A percentile compares a stretch with the other conserved stretches of the same genome.
Conservation (phyloP, 2,797 vertebrate genomes). For the Babyrousa celebensis region DNA sequence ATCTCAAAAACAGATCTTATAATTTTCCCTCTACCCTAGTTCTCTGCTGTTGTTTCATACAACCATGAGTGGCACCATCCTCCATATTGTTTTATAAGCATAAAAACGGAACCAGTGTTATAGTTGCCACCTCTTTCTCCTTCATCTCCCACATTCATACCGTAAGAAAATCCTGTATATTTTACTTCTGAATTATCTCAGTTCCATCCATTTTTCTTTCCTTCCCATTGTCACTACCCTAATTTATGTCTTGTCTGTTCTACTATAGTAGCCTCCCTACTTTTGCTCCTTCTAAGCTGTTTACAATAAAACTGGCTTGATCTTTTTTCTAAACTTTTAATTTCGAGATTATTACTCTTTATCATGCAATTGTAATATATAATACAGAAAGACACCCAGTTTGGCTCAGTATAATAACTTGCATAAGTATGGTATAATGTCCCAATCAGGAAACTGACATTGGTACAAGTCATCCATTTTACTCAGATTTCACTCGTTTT, state of each 20-base stretch:
- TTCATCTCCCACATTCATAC: neutral
- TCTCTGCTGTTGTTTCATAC: neutral
- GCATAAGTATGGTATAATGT: slow-evolving; percentile 1
- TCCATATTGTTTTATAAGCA: neutral
- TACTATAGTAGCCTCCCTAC: neutral
- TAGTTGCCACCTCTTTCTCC: neutral
- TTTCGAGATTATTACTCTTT: slow-evolving; percentile 25
- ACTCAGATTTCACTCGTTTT: slow-evolving; percentile 62
- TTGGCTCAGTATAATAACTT: neutral
- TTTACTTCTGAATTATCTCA: slow-evolving; percentile 14
- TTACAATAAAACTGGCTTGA: neutral
- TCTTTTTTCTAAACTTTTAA: neutral
- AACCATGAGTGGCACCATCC: neutral
- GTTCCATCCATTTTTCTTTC: slow-evolving; percentile 4
- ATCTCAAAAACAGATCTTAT: slow-evolving; percentile 50
- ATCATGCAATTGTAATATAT: slow-evolving; percentile 1
- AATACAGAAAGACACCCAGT: slow-evolving; percentile 12
- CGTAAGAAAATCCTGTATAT: neutral
- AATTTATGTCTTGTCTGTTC: neutral
- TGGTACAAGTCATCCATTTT: neutral
- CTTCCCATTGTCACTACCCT: neutral
- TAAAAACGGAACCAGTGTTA: neutral
- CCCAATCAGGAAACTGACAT: neutral
- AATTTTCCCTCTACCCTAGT: neutral
- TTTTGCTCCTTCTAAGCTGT: neutral